Evolutionary conservation across 2,113 vertebrate species (phyloP).

Genomic region (Rhipidura dahli): DNA sequence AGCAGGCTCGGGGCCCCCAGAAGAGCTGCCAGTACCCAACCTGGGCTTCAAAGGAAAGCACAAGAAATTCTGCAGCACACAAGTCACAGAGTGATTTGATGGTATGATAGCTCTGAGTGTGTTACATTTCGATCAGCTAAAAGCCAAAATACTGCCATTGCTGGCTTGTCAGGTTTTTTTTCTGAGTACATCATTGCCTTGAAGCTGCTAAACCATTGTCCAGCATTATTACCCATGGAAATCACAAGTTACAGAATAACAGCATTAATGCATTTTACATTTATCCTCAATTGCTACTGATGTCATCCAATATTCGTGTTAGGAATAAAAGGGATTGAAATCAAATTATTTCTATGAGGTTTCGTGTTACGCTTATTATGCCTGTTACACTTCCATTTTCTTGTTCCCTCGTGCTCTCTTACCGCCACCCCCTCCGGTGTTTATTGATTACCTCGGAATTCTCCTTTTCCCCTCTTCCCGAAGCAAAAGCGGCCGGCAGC

Average conservation of each 20-base stretch:
- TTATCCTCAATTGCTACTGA: not conserved
- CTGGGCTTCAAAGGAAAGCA: not conserved
- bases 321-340: not conserved
- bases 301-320: not conserved
- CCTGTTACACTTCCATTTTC: not conserved
- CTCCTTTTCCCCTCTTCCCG: not conserved
- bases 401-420: not conserved
- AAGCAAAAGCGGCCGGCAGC: not conserved
- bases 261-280: not conserved
- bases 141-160: not conserved
- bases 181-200: not conserved
- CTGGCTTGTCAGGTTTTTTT: not conserved
- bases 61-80: not conserved
- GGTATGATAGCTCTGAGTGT: not conserved
- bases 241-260: not conserved
- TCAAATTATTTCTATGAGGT: not conserved
- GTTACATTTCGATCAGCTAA: not conserved
- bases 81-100: not conserved
- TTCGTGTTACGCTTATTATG: not conserved
- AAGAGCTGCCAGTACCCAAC: rapidly evolving
- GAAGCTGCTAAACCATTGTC: not conserved
- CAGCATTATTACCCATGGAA: not conserved
- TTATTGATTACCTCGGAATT: not conserved
- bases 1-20: not conserved
- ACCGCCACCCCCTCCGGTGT: not conserved